Evolutionary conservation across 1,140 invertebrate genomes (phyloP).

Genomic region (Oncopeltus fasciatus): DNA sequence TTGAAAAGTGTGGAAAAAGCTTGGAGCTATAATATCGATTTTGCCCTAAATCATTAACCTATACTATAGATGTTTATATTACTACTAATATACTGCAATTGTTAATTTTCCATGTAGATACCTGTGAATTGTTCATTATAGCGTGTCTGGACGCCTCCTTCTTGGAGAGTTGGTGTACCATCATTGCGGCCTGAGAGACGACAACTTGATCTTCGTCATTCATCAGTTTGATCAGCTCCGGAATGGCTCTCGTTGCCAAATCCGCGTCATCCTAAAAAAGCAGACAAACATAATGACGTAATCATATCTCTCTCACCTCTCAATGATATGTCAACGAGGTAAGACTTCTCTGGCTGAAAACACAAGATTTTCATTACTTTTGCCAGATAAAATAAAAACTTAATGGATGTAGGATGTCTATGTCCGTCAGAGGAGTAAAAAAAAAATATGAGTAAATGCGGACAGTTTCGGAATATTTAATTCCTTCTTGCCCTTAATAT

Average conservation of each 20-base stretch:
- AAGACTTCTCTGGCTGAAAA: too few species aligned
- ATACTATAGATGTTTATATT: background rate
- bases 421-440: too few species aligned
- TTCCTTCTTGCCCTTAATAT: too few species aligned
- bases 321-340: too few species aligned
- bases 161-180: conserved; percentile 96
- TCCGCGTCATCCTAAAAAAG: conserved; percentile 92
- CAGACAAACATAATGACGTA: too few species aligned
- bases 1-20: background rate
- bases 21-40: background rate
- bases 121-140: conserved; percentile 89
- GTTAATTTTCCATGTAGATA: conserved; percentile 13
- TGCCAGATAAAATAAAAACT: too few species aligned
- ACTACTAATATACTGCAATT: background rate
- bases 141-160: conserved; percentile 98
- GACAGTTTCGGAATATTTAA: too few species aligned
- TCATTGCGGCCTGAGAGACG: conserved; percentile 94
- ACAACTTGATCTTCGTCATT: conserved; percentile 97
- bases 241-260: conserved; percentile 89
- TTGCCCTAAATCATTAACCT: background rate
- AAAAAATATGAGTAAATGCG: too few species aligned
- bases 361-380: too few species aligned
- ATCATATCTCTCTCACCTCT: too few species aligned
- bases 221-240: conserved; percentile 90
- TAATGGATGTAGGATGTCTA: too few species aligned